phyloP scores from a whole-genome alignment of 2,113 vertebrate species.

The Oncorhynchus masou region DNA sequence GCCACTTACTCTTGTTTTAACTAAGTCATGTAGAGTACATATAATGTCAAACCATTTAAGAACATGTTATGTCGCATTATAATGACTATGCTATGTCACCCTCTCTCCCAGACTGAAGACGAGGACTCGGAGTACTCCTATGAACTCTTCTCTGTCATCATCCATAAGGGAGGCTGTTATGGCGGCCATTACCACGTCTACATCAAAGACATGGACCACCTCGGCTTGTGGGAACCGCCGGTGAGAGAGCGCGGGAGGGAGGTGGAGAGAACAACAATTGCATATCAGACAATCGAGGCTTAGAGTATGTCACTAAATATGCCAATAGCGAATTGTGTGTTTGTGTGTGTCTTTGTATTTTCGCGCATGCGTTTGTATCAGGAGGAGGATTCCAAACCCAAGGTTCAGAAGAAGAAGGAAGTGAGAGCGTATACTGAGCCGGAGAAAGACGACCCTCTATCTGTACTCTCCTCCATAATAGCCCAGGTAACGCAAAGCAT shows the following conservation, averaged over 20 bases:
- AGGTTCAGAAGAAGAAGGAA: constrained; percentile 55
- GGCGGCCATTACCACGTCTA: constrained; percentile 97
- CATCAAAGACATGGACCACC: constrained; percentile 90
- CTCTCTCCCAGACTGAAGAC: constrained; percentile 72
- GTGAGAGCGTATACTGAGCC: constrained; percentile 47
- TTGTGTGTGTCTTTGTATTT: no score
- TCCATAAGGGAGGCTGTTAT: constrained; percentile 97
- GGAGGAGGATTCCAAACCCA: constrained; percentile 76
- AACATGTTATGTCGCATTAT: background rate
- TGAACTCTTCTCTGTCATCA: constrained; percentile 95
- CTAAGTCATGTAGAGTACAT: no score
- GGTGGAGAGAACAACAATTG: no score
- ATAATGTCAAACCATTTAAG: background rate
- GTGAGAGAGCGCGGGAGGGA: constrained; percentile 68
- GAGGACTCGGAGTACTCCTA: constrained; percentile 84
- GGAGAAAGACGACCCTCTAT: constrained; percentile 78
- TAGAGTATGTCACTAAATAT: background rate
- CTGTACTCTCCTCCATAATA: constrained; percentile 76
- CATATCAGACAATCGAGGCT: background rate
- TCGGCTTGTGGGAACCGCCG: constrained; percentile 86
- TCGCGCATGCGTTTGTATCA: constrained; percentile 34
- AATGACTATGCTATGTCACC: background rate
- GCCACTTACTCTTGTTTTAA: background rate
- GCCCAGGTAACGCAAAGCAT: constrained; percentile 74
- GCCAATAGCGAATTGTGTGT: background rate